Evolutionary conservation across 2,888 invertebrate genomes (phyloP), one percentile per base, ranked within the genome.

Genomic region (Hetaerina titia): DNA sequence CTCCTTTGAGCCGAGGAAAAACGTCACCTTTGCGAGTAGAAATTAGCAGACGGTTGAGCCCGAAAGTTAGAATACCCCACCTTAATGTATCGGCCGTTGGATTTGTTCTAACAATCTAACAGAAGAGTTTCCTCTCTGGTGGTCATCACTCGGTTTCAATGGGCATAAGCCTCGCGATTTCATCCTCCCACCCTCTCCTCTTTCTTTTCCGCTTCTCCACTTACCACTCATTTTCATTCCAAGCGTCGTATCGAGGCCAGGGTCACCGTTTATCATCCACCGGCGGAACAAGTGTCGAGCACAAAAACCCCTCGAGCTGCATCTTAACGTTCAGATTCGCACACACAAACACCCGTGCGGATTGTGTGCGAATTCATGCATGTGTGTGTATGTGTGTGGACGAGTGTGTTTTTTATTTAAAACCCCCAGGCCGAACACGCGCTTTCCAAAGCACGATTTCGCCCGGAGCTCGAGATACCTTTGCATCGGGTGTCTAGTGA

Each of bases 231-330:
- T 90, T 90, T 22, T 45, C 19, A 64, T 31, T 19, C 64, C 45
- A 31, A 64, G 19, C 63, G 64, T 22, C 31, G 22, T 63, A 90
- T 90, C 90, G 90, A 64, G 90, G 90, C 90, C 90, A 90, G 60
- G 90, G 63, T 63, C 63, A 45, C 90, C 31, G 90, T 90, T 69
- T 56, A 90, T 90, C 90, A 90, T 45, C 25, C 64, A 9, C 22
- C 19, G 15, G n/a, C 64, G 63, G 45, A 17, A 45, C 17, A 64
- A 22, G 63, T 69, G 90, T 45, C 90, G 64, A 90, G 64, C 45
- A 15, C 31, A 8, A n/a, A 69, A 31, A 31, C 25, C 81, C 81
- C 31, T 31, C 81, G 81, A 15, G 81, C 11, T 6, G 11, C 45
- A 45, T 90, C 13, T 31, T 6, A 8, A 17, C 25, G 64, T 31